These are phyloP conservation scores for Pediacus dermestoides DNA, from an alignment of 2,888 invertebrate species.

Conservation along the genomic window DNA sequence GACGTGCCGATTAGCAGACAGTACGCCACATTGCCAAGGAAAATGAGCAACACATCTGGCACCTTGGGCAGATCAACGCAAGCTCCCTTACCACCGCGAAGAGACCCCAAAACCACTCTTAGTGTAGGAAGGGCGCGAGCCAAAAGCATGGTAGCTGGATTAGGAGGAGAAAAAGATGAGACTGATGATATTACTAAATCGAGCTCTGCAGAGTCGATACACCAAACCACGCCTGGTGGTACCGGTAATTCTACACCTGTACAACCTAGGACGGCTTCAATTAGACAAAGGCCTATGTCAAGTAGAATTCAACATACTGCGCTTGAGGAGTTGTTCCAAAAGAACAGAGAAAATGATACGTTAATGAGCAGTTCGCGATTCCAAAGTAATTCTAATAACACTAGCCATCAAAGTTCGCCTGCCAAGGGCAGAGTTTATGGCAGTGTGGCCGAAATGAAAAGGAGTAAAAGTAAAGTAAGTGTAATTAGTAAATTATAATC, in stretches of 20 bases:
- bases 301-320: constrained; percentile 87
- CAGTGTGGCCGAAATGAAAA: constrained; percentile 94
- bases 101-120: constrained; percentile 92
- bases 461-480: constrained; percentile 68
- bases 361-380: constrained; percentile 74
- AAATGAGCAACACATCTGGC: constrained; percentile 59
- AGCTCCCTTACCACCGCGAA: constrained; percentile 87
- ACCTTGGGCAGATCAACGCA: constrained; percentile 62
- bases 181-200: constrained; percentile 73
- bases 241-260: constrained; percentile 59
- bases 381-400: constrained; percentile 37
- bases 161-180: constrained; percentile 75
- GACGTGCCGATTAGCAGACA: constrained; percentile 57
- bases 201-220: constrained; percentile 78
- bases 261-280: constrained; percentile 84
- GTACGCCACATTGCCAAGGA: constrained; percentile 82
- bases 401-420: constrained; percentile 58
- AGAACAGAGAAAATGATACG: constrained; percentile 62
- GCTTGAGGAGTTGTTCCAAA: constrained; percentile 87
- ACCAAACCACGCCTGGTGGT: constrained; percentile 51
- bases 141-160: constrained; percentile 88
- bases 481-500: too few relatives aligned
- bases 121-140: constrained; percentile 90
- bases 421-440: constrained; percentile 74
- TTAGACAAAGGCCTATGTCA: constrained; percentile 82